Evolutionary conservation across 1,140 invertebrate genomes (phyloP), one percentile per base, ranked within the genome.

Genomic region (Mylabris phalerata): DNA sequence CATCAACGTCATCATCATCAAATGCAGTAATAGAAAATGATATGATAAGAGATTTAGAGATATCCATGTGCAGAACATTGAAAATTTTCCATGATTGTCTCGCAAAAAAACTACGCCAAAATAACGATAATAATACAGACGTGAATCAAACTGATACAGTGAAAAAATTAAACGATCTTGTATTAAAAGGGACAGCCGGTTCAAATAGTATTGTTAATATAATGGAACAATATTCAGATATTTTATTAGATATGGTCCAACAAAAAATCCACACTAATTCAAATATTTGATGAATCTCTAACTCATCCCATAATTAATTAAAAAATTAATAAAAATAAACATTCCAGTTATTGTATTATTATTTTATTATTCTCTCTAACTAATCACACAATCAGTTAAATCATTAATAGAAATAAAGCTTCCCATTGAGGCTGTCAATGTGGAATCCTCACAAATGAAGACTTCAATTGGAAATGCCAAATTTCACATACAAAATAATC

Each of bases 171-270:
- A 73, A 74, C 59, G 72, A 72, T 62, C 56, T 73, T 25, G 68
- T 69, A n/a, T 63, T 63, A 10, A 69, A 67, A 51, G 66, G 67
- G 9, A 72, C 75, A 27, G 75, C 75, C 48, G 77, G 75, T 65
- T 77, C 79, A 46, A 73, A 76, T 11, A 77, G 78, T 45, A 73
- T 82, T 13, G 78, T 82, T 11, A 79, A 77, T 50, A 81, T 84
- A 73, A 81, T 85, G 77, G 81, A 85, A 64, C 82, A 85, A 59
- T 85, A 83, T 67, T 82, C 81, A 2, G 82, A 85, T 59, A 72
- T 83, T 67, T 68, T 85, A 4, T 65, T 84, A 7, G 79, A 69
- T 50, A 78, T 85, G 73, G 79, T 84, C 70, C 82, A 84, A 66
- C 81, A 84, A 64, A 78, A 79, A 67, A 82, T 84, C 73, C 69